phyloP scores from a whole-genome alignment of 2,113 vertebrate genomes.

The Ochotona princeps region DNA sequence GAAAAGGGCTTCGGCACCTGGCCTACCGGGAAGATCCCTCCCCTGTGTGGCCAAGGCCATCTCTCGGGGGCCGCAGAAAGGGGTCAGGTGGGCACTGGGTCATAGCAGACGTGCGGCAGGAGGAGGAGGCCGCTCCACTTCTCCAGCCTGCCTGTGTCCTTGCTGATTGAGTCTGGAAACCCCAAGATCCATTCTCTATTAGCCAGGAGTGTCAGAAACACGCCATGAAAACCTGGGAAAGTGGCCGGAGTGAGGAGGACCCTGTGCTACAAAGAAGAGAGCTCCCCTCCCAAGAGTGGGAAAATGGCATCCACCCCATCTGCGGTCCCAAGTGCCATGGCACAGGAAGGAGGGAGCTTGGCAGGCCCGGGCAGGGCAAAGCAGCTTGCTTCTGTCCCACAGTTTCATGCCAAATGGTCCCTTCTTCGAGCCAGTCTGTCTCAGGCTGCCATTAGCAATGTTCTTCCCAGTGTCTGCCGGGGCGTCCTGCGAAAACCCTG shows the following conservation, averaged over 20 bases:
- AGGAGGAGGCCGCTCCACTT: background rate
- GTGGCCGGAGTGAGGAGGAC: background rate
- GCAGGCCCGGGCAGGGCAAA: background rate
- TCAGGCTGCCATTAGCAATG: background rate
- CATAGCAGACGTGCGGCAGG: accelerated
- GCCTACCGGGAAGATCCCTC: background rate
- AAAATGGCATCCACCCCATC: background rate
- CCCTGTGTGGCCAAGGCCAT: background rate
- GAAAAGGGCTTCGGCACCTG: background rate
- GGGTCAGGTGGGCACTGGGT: background rate
- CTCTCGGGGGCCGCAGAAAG: background rate
- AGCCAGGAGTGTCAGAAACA: background rate
- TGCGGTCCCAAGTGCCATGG: background rate
- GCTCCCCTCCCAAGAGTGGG: background rate
- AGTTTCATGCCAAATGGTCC: background rate
- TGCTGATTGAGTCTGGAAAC: background rate
- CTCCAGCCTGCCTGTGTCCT: background rate
- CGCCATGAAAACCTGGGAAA: background rate
- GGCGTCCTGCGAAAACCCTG: background rate
- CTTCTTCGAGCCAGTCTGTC: background rate
- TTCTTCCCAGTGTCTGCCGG: background rate
- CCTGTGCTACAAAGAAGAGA: background rate
- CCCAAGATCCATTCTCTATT: background rate
- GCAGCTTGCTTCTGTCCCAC: background rate
- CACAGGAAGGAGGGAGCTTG: background rate